These are phyloP conservation scores for Melikaiella ostensackeni DNA, from an alignment of 2,888 invertebrate species.

Conservation along the genomic window DNA sequence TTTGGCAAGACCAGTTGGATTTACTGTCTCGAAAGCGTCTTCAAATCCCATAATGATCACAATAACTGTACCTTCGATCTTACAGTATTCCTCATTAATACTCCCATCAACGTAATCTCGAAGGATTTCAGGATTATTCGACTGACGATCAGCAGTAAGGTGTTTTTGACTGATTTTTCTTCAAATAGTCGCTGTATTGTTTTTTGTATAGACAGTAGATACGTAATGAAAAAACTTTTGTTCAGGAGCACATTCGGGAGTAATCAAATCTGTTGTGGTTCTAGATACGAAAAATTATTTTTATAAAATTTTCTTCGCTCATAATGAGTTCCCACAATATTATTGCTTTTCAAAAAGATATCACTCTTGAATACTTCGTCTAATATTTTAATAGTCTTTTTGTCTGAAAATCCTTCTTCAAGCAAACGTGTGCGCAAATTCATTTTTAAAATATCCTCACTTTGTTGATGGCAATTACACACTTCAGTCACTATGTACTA, in stretches of 20 bases:
- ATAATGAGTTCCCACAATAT: background rate
- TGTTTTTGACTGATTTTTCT: slow-evolving; percentile 42
- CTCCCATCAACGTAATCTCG: slow-evolving; percentile 42
- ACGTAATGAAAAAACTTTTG: too few relatives aligned
- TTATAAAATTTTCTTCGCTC: slow-evolving; percentile 44
- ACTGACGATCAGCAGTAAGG: background rate
- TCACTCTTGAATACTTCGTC: slow-evolving; percentile 4
- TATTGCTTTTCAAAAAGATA: background rate
- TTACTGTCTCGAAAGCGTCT: slow-evolving; percentile 45
- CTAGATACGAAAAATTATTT: slow-evolving; percentile 45
- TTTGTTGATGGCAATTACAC: too few relatives aligned
- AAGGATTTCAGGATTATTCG: slow-evolving; percentile 7
- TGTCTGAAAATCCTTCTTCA: background rate
- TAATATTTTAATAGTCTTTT: background rate
- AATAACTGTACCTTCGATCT: background rate
- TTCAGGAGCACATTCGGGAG: too few relatives aligned
- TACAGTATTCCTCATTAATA: background rate
- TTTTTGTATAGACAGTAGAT: too few relatives aligned
- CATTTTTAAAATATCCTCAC: too few relatives aligned
- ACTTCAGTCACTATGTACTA: too few relatives aligned
- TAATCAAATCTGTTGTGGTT: too few relatives aligned
- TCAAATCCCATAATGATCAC: slow-evolving; percentile 36
- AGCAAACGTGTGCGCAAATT: too few relatives aligned
- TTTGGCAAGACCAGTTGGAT: slow-evolving; percentile 38
- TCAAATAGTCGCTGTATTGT: too few relatives aligned